Conservation (phyloP, 2,888 invertebrate species). For the Graphium colonna region DNA sequence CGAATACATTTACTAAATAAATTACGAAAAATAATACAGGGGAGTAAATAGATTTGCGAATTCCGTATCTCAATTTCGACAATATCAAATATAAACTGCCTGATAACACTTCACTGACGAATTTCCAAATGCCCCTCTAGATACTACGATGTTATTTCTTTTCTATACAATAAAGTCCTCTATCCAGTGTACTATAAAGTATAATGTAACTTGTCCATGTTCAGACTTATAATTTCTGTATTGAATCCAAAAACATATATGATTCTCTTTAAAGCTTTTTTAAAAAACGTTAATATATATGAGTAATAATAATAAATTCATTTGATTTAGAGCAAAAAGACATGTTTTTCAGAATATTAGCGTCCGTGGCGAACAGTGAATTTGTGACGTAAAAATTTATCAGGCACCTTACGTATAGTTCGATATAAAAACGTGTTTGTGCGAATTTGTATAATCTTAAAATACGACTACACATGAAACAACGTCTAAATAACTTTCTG, state of each 20-base stretch:
- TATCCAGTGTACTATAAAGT: constrained; percentile 49
- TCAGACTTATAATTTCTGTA: neutral
- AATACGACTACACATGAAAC: constrained; percentile 15
- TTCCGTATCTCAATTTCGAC: constrained; percentile 11
- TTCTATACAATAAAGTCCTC: constrained; percentile 45
- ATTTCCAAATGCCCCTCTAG: constrained; percentile 8
- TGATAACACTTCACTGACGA: constrained; percentile 14
- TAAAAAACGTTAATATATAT: constrained; percentile 1
- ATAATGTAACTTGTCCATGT: constrained; percentile 9
- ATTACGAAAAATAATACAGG: constrained; percentile 57
- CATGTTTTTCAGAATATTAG: constrained; percentile 8
- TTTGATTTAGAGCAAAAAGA: constrained; percentile 15
- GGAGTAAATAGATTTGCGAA: constrained; percentile 36
- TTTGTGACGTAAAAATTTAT: constrained; percentile 63
- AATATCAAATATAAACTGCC: constrained; percentile 12
- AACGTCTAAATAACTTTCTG: neutral
- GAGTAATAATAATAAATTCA: constrained; percentile 7
- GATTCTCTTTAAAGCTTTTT: neutral
- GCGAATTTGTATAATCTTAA: constrained; percentile 38
- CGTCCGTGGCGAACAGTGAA: constrained; percentile 13
- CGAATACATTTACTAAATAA: constrained; percentile 57
- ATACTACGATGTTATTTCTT: constrained; percentile 11
- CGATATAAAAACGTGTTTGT: constrained; percentile 49
- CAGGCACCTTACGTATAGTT: constrained; percentile 52
- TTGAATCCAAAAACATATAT: neutral